phyloP scores from a whole-genome alignment of 2,888 invertebrate genomes.

The Ariolimax columbianus region DNA sequence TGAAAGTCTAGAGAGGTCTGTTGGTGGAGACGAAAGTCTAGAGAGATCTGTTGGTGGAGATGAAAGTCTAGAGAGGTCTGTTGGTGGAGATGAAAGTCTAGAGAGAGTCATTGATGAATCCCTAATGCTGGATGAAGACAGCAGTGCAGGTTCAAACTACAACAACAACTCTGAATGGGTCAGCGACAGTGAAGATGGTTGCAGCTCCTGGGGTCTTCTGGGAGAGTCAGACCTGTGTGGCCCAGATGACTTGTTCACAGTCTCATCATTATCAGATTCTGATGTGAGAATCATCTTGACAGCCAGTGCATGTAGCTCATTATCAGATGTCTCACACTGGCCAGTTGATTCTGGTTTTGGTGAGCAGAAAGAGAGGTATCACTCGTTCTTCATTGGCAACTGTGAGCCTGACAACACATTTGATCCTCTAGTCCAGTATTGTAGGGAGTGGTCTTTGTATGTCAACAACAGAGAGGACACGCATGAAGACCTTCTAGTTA shows the following conservation, averaged over 20 bases:
- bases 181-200: conserved; percentile 2
- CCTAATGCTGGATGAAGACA: neutral
- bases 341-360: neutral
- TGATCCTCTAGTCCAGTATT: conserved; percentile 12
- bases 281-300: neutral
- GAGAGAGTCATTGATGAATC: neutral
- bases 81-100: neutral
- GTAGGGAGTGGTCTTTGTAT: conserved; percentile 27
- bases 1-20: too few species aligned
- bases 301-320: neutral
- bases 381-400: conserved; percentile 43
- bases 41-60: too few species aligned
- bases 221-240: conserved; percentile 45
- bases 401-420: conserved; percentile 16
- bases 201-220: conserved; percentile 34
- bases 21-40: too few species aligned
- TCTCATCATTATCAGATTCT: conserved; percentile 36
- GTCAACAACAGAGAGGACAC: neutral
- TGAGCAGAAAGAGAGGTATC: conserved; percentile 8
- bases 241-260: conserved; percentile 41
- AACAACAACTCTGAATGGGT: neutral
- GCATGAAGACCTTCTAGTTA: neutral
- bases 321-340: neutral
- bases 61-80: neutral
- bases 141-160: neutral